Percentiles rank a stretch among this genome's conserved stretches.
Evolutionary conservation across 1,140 invertebrate species (phyloP).

Genomic region (Caenorhabditis latens): DNA sequence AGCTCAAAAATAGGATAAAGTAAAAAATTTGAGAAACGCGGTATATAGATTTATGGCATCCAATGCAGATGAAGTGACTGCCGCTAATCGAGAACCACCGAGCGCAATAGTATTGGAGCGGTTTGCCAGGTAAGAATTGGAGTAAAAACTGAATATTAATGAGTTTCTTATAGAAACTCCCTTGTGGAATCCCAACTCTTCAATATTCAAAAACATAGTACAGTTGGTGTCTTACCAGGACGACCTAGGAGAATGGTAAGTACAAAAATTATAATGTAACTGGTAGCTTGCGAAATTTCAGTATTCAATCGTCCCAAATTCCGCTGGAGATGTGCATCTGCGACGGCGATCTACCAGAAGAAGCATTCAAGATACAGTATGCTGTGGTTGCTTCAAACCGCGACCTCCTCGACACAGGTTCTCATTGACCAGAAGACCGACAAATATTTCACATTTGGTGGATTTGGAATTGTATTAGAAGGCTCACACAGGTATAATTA

Average conservation of each 20-base stretch:
- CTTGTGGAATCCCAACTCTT: slow-evolving; percentile 58
- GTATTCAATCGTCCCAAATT: slow-evolving; percentile 28
- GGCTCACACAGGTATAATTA: neutral
- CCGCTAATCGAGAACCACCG: slow-evolving; percentile 57
- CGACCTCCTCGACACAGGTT: slow-evolving; percentile 5
- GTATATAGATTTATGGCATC: slow-evolving; percentile 72
- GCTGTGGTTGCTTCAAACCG: slow-evolving; percentile 33
- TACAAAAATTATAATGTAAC: neutral
- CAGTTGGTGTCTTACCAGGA: slow-evolving; percentile 15
- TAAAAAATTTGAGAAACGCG: neutral
- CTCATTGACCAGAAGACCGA: neutral
- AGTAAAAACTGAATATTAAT: neutral
- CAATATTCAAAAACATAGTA: slow-evolving; percentile 28
- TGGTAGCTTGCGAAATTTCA: neutral
- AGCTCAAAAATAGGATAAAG: slow-evolving; percentile 4
- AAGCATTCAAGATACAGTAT: slow-evolving; percentile 25
- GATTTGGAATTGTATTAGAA: slow-evolving; percentile 35
- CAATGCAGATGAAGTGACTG: slow-evolving; percentile 72
- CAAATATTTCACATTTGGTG: slow-evolving; percentile 30
- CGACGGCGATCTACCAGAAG: slow-evolving; percentile 6
- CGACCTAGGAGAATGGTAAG: slow-evolving; percentile 20
- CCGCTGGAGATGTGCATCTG: neutral
- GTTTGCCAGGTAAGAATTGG: slow-evolving; percentile 51
- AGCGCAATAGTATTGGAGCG: slow-evolving; percentile 62
- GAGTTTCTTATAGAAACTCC: neutral